These are phyloP conservation scores for Psix sp. DNA, from an alignment of 1,140 invertebrate species.

Conservation along the genomic window DNA sequence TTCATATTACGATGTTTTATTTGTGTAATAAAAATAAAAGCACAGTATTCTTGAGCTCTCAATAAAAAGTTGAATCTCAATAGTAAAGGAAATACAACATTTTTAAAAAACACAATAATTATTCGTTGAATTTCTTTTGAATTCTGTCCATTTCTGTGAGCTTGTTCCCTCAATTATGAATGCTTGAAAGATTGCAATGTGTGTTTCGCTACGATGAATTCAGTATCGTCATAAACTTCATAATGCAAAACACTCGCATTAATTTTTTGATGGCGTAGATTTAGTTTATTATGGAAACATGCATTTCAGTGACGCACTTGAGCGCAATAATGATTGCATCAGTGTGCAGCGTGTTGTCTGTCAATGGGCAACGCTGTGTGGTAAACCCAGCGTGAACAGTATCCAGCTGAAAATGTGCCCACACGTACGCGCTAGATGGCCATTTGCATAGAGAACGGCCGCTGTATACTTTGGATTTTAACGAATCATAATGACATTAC, in stretches of 20 bases:
- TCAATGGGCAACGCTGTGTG: constrained; percentile 24
- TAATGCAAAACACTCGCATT: background rate
- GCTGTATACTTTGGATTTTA: constrained; percentile 14
- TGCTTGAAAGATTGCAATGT: too few relatives aligned
- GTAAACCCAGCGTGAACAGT: constrained; percentile 29
- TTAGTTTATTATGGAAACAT: constrained; percentile 6
- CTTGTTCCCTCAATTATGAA: too few relatives aligned
- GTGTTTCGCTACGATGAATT: background rate
- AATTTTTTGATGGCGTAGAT: constrained; percentile 13
- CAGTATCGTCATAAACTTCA: constrained; percentile 1
- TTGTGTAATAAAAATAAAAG: too few relatives aligned
- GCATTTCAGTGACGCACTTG: constrained; percentile 15
- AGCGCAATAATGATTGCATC: constrained; percentile 26
- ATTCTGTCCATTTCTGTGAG: too few relatives aligned
- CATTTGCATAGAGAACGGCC: constrained; percentile 27
- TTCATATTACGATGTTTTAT: too few relatives aligned
- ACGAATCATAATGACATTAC: constrained; percentile 9
- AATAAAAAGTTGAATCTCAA: too few relatives aligned
- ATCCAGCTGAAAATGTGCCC: background rate
- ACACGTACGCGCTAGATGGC: background rate
- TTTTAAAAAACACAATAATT: too few relatives aligned
- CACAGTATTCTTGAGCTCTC: too few relatives aligned
- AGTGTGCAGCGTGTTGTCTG: constrained; percentile 23
- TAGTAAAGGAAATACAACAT: too few relatives aligned
- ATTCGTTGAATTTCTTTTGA: too few relatives aligned